Evolutionary conservation across 2,888 invertebrate genomes (phyloP), one percentile per base, ranked within the genome.

Genomic region (Cenopis cana): DNA sequence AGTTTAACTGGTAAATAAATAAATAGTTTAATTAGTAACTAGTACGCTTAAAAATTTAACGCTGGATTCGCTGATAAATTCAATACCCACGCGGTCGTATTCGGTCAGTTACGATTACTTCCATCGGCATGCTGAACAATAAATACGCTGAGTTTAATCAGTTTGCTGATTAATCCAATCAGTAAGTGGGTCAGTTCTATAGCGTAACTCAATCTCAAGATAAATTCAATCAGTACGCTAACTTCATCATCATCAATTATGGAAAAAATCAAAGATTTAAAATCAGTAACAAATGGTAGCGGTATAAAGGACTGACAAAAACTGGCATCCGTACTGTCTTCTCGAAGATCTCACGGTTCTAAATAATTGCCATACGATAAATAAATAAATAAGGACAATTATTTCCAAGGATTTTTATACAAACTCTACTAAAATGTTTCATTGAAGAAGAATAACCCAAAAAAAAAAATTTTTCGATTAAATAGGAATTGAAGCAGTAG

Each of bases 41-140:
- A 14, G 12, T 14, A 14, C 41, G 41, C 41, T 46, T 0, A 6
- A n/a, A n/a, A 46, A 46, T 46, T 6, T 4, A 46, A n/a, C 14
- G 41, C n/a, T 46, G 5, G 6, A n/a, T 41, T 41, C 14, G 38
- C 38, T 41, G 14, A 41, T n/a, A 41, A 41, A 41, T 14, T 12
- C 3, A 46, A 46, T 41, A 14, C 3, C 14, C 14, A 41, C 14
- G 82, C 97, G 97, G 84, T 98, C 98, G 90, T 98, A 98, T 94
- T 95, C 96, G 79, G 96, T 98, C 67, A 98, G 98, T 90, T 80
- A 82, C 41, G 18, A 50, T 50, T n/a, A 17, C 1, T 17, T 49
- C 17, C 4, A 49, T 6, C 6, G 50, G 18, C 18, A 18, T 18
- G 50, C 9, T 33, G 18, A 56, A 18, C 10, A 36, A 56, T 20